Evolutionary conservation across 2,888 invertebrate species (phyloP).

Genomic region (Polyommatus icarus): DNA sequence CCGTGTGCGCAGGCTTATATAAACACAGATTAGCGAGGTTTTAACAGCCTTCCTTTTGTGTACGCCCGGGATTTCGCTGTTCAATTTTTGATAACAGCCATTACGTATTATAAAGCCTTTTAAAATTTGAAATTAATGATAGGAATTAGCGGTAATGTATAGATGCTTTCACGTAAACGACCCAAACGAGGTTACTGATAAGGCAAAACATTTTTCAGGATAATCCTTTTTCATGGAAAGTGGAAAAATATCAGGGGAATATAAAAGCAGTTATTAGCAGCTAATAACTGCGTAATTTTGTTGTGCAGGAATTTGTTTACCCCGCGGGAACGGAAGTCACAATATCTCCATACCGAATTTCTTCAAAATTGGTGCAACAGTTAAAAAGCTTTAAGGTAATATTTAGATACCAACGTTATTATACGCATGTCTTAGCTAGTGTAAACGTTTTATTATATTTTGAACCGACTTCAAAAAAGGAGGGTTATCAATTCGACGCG

Average conservation of each 20-base stretch:
- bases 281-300: not conserved
- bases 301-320: too few species aligned
- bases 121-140: slow-evolving; percentile 3
- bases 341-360: too few species aligned
- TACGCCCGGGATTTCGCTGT: slow-evolving; percentile 1
- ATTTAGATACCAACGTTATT: too few species aligned
- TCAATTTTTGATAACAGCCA: slow-evolving; percentile 9
- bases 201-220: not conserved
- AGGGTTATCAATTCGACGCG: too few species aligned
- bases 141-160: slow-evolving; percentile 11
- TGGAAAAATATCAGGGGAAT: too few species aligned
- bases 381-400: too few species aligned
- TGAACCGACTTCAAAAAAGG: too few species aligned
- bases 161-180: not conserved
- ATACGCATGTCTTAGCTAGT: too few species aligned
- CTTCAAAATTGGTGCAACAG: too few species aligned
- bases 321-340: too few species aligned
- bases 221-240: not conserved
- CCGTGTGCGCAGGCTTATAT: not conserved
- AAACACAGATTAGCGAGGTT: not conserved
- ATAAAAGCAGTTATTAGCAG: too few species aligned
- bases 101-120: not conserved
- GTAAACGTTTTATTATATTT: too few species aligned
- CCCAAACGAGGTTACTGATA: not conserved
- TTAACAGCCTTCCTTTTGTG: slow-evolving; percentile 4